Evolutionary conservation across 2,888 invertebrate genomes (phyloP), one percentile per base, ranked within the genome.

Genomic region (Hypercompe scribonia): DNA sequence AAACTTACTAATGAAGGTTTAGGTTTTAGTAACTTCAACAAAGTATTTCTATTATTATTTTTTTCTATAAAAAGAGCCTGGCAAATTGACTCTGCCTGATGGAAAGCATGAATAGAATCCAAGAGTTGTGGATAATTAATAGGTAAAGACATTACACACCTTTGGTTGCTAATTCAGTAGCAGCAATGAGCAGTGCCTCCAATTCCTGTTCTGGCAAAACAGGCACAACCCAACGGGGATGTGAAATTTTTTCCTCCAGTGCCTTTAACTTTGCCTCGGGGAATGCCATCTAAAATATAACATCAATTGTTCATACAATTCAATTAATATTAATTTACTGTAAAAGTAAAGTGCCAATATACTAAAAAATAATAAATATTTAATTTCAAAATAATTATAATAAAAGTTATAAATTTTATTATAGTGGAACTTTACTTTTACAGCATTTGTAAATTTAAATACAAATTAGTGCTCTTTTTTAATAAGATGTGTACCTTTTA

Each of bases 181-280:
- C 97, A 84, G 98, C 98, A 94, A 98, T 97, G 79, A 99, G 96
- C 82, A 99, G 96, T 88, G 98, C 97, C 95, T 99, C 99, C 86
- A 99, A 95, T 94, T 99, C 99, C 95, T 99, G 99, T 88, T 99
- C 99, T 21, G 99, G 99, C 88, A 99, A 95, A 71, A 99, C 99
- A 54, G 99, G 99, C 70, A 99, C 99, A 78, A 99, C 99, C 99
- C 99, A 99, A 88, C 99, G 97, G 75, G 99, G 98, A 95, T 98
- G 98, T 86, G 99, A 99, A 91, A 99, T 99, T 97, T 99, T 99
- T 92, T 99, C 99, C 95, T 99, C 99, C 86, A 99, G 96, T 86
- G 98, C 97, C 84, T 97, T 97, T 90, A 99, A 96, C 93, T 99
- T 98, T 69, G 97, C 97, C 89, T 97, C 96, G 79, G 99, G 99